These are phyloP conservation scores for Sinocyclocheilus grahami DNA, from an alignment of 2,113 vertebrate species.

Conservation along the genomic window DNA sequence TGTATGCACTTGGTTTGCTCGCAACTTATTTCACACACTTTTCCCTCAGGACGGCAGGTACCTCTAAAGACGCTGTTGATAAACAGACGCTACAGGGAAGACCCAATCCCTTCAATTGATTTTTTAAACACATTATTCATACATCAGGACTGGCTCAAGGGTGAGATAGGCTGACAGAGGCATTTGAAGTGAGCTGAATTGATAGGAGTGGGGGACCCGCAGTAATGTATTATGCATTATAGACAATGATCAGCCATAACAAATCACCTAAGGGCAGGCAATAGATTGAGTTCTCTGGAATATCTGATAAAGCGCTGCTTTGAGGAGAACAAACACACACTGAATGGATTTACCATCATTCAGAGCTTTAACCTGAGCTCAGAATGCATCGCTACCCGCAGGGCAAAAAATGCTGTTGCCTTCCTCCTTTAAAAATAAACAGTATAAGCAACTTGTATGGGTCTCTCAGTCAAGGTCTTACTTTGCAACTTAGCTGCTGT, in stretches of 20 bases:
- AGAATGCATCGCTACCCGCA: slow-evolving; percentile 50
- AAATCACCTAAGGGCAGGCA: slow-evolving; percentile 60
- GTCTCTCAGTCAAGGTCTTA: slow-evolving; percentile 43
- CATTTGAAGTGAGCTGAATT: slow-evolving; percentile 54
- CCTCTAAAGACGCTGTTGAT: slow-evolving; percentile 58
- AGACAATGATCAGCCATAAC: slow-evolving; percentile 63
- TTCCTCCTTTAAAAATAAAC: slow-evolving; percentile 51
- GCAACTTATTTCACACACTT: slow-evolving; percentile 33
- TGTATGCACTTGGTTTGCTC: slow-evolving; percentile 28
- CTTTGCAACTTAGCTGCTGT: slow-evolving; percentile 39
- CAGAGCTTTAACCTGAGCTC: slow-evolving; percentile 56
- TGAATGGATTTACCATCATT: slow-evolving; percentile 61
- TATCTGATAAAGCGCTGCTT: slow-evolving; percentile 57
- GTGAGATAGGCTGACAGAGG: slow-evolving; percentile 50
- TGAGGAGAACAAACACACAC: slow-evolving; percentile 63
- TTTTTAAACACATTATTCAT: slow-evolving; percentile 62
- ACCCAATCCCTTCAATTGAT: slow-evolving; percentile 61
- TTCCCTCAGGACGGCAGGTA: slow-evolving; percentile 39
- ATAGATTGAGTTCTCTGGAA: slow-evolving; percentile 63
- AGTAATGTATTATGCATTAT: slow-evolving; percentile 64
- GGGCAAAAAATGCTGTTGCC: slow-evolving; percentile 49
- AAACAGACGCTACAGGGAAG: slow-evolving; percentile 60
- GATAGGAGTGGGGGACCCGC: slow-evolving; percentile 45
- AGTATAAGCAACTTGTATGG: slow-evolving; percentile 53
- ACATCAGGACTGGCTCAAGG: slow-evolving; percentile 61